Conservation (phyloP, 2,888 invertebrate genomes). For the Drosophila quinaria region DNA sequence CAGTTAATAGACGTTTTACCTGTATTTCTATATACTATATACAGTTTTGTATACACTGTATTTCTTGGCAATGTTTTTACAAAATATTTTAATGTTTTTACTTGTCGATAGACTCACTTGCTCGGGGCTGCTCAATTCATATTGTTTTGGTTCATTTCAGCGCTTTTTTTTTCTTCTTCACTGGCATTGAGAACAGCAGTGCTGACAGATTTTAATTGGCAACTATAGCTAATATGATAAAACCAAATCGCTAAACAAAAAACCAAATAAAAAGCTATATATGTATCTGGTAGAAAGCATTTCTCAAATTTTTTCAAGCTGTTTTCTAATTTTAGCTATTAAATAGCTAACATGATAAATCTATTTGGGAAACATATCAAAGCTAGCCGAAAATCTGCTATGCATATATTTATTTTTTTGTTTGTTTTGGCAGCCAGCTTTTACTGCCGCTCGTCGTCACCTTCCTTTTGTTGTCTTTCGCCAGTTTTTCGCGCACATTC, state of each 20-base stretch:
- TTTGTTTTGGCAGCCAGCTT: constrained; percentile 54
- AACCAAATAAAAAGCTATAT: background rate
- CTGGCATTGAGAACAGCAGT: constrained; percentile 67
- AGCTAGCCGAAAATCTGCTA: constrained; percentile 47
- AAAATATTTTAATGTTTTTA: constrained; percentile 47
- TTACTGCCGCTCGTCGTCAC: constrained; percentile 35
- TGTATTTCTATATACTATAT: constrained; percentile 24
- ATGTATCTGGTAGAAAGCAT: too few relatives aligned
- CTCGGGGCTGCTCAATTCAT: constrained; percentile 61
- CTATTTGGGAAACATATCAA: constrained; percentile 53
- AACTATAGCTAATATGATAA: background rate
- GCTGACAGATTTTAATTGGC: background rate
- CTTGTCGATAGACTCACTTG: constrained; percentile 24
- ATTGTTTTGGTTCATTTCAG: constrained; percentile 29
- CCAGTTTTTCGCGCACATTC: constrained; percentile 62
- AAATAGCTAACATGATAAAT: background rate
- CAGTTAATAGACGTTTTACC: constrained; percentile 34
- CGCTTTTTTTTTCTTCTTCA: constrained; percentile 27
- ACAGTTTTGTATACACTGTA: constrained; percentile 29
- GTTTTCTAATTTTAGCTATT: background rate
- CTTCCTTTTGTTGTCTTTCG: constrained; percentile 34
- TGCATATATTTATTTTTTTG: constrained; percentile 11
- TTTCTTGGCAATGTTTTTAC: constrained; percentile 58
- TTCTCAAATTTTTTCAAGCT: too few relatives aligned
- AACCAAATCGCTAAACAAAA: background rate